Base-by-base conservation (phyloP, 2,113 vertebrate species). In the Embiotoca jacksoni region DNA sequence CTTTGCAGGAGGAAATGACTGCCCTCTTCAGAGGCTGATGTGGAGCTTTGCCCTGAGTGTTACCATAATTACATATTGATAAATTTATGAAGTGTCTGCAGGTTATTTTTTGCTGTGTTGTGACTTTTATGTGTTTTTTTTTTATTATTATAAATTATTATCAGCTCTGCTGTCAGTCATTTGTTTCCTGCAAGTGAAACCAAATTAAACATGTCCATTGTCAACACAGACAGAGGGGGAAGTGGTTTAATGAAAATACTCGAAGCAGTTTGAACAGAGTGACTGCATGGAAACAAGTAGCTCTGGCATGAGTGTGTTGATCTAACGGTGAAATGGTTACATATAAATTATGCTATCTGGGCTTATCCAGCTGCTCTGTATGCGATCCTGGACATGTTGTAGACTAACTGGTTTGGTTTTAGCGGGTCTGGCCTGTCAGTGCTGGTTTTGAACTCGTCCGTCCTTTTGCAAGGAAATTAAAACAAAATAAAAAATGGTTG, bases 11-110 rank as follows among this genome's bases (percentile, higher is more conserved):
- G 87, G 87, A 92, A 92, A 91, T 85, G 66, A 81, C 47, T 37
- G 55, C 44, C n/a, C 37, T 67, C 67, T 56, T 80, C 36, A 76
- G 85, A 81, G 80, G 78, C 54, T 65, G 63, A 72, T 55, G 67
- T 36, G 60, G 36, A 68, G 76, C 76, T 67, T 75, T 62, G 32
- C 62, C 16, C 73, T 60, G 80, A 89, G 87, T 83, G 82, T 89
- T 89, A 78, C 81, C 82, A 77, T 90, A 91, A 93, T 92, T 90
- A 89, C 75, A 91, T 72, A 88, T 85, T 83, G 78, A 91, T 85
- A 81, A 75, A 93, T 94, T 92, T 92, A 93, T 88, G 83, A 92
- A 59, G 88, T 92, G 92, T 81, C 73, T 62, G 80, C 58, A 4
- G 36, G 83, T 87, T 88, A 73, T 74, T 90, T 83, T 91, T 57